phyloP scores from a whole-genome alignment of 1,140 invertebrate genomes.

The Lucilia sericata region DNA sequence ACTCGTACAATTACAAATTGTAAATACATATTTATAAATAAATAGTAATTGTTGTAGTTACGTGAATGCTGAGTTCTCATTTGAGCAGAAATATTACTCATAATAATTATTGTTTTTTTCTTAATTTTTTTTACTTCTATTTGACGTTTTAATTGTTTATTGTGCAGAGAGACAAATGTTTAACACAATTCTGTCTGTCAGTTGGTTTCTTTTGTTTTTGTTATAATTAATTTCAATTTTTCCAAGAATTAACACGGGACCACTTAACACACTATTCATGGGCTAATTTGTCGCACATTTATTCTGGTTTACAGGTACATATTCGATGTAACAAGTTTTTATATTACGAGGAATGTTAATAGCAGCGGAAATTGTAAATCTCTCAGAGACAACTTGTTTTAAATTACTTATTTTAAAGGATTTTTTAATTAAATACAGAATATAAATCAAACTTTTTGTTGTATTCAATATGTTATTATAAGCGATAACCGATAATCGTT shows the following conservation, averaged over 20 bases:
- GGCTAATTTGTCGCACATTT: background rate
- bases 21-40: background rate
- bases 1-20: background rate
- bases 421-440: too few relatives aligned
- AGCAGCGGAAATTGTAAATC: background rate
- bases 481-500: too few relatives aligned
- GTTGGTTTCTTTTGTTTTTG: background rate
- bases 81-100: background rate
- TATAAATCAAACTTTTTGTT: too few relatives aligned
- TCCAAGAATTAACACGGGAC: background rate
- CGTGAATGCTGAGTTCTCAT: background rate
- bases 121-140: background rate
- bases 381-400: background rate
- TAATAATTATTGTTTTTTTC: background rate
- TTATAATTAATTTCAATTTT: background rate
- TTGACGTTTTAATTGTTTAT: slow-evolving; percentile 10
- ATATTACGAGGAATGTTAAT: background rate
- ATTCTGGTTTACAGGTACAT: background rate
- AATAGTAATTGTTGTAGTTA: background rate
- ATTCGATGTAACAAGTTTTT: background rate
- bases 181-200: background rate
- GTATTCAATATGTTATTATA: too few relatives aligned
- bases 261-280: background rate
- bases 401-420: too few relatives aligned
- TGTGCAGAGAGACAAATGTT: background rate